Percentiles rank a stretch among this genome's conserved stretches.
Conservation (phyloP, 2,113 vertebrate genomes). For the Pseudonaja textilis region DNA sequence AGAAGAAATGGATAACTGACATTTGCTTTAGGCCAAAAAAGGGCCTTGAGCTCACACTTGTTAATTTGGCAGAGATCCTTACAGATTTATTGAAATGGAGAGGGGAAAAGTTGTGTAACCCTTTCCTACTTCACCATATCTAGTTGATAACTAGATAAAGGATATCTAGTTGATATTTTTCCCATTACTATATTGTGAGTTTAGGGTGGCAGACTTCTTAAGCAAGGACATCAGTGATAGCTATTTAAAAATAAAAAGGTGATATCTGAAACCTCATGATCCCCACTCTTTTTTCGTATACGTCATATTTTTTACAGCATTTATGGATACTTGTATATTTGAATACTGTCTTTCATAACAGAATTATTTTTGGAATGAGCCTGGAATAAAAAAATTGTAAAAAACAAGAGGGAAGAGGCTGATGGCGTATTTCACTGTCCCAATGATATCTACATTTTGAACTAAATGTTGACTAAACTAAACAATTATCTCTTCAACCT, state of each 20-base stretch:
- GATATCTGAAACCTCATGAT: not conserved
- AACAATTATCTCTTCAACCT: not conserved
- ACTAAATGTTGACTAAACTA: not conserved
- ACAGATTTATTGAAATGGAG: not conserved
- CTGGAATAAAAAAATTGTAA: not conserved
- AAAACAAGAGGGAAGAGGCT: not conserved
- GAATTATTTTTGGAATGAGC: not conserved
- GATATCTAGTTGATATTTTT: not conserved
- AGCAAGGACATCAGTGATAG: not conserved
- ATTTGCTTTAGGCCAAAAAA: not conserved
- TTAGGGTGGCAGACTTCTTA: not conserved
- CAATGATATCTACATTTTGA: not conserved
- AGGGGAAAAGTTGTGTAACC: too few relatives aligned
- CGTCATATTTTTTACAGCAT: not conserved
- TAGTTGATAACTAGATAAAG: too few relatives aligned
- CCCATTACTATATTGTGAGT: not conserved
- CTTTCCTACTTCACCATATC: not conserved
- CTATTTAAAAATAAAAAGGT: not conserved
- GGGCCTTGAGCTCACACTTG: not conserved
- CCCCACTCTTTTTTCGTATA: not conserved
- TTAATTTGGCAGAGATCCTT: not conserved
- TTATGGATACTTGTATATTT: not conserved
- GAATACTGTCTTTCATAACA: not conserved
- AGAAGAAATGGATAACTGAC: not conserved
- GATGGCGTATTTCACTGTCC: not conserved